A percentile compares a stretch with the other conserved stretches of the same genome.
These are phyloP conservation scores for Irena cyanogastra DNA, from an alignment of 2,113 vertebrate species.

Conservation along the genomic window DNA sequence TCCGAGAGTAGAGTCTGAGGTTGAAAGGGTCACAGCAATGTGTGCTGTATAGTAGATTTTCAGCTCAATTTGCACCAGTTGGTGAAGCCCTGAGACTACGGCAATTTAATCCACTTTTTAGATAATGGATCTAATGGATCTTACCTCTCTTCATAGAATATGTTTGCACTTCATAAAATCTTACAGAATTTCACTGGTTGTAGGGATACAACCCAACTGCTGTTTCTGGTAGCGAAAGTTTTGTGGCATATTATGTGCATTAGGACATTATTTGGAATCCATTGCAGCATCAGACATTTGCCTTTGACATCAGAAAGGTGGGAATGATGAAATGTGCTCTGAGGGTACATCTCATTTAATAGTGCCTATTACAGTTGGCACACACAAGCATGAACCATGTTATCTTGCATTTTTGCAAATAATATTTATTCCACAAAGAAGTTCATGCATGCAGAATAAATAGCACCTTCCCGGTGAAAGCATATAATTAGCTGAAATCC, in stretches of 20 bases:
- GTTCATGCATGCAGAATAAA: conserved; percentile 66
- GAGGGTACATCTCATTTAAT: conserved; percentile 14
- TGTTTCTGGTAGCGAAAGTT: not conserved
- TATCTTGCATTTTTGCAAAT: conserved; percentile 61
- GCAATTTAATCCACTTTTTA: not conserved
- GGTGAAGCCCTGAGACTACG: not conserved
- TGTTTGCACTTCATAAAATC: not conserved
- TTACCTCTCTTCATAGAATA: not conserved
- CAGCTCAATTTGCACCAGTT: not conserved
- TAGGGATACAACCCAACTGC: not conserved
- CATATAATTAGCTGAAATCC: conserved; percentile 66
- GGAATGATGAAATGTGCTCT: not conserved
- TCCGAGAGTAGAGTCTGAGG: not conserved
- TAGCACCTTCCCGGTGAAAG: conserved; percentile 56
- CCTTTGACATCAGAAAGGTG: conserved; percentile 24
- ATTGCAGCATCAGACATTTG: not conserved
- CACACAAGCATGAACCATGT: conserved; percentile 8
- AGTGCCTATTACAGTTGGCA: conserved; percentile 45
- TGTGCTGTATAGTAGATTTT: not conserved
- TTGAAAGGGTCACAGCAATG: not conserved
- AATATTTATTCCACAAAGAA: conserved; percentile 65
- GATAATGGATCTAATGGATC: not conserved
- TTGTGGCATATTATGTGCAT: not conserved
- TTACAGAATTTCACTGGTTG: not conserved
- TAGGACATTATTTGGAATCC: not conserved